phyloP scores from a whole-genome alignment of 2,888 invertebrate species.

The Apantesis nais region DNA sequence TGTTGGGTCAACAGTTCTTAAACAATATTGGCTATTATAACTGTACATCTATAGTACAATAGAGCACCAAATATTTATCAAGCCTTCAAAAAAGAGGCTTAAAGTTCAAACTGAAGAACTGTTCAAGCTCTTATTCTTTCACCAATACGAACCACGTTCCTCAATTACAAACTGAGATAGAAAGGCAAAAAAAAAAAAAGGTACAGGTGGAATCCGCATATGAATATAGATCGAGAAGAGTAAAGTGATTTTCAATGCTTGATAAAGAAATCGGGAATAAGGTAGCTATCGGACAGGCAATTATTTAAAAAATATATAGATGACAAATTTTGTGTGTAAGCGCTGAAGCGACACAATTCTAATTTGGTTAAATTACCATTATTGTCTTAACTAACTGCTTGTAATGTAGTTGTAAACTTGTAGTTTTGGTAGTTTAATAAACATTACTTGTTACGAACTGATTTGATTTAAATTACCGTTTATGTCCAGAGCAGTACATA shows the following conservation, averaged over 20 bases:
- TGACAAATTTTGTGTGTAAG: background rate
- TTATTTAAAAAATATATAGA: background rate
- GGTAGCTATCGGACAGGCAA: too few species aligned
- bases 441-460: conserved; percentile 34
- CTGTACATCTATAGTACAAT: too few species aligned
- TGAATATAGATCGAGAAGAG: background rate
- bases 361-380: conserved; percentile 28
- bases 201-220: background rate
- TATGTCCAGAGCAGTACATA: conserved; percentile 25
- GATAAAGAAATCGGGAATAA: background rate
- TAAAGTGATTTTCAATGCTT: background rate
- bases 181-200: background rate
- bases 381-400: conserved; percentile 19
- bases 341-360: background rate
- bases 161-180: background rate
- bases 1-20: too few species aligned
- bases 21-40: too few species aligned
- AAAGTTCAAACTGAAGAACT: background rate
- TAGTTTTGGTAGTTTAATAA: conserved; percentile 35
- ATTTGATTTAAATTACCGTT: conserved; percentile 47
- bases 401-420: conserved; percentile 41
- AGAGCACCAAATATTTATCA: too few species aligned
- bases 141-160: background rate
- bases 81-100: too few species aligned
- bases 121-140: background rate